Percentiles rank a stretch among this genome's conserved stretches.
Conservation (phyloP, 2,113 vertebrate genomes). For the Xiphophorus hellerii region DNA sequence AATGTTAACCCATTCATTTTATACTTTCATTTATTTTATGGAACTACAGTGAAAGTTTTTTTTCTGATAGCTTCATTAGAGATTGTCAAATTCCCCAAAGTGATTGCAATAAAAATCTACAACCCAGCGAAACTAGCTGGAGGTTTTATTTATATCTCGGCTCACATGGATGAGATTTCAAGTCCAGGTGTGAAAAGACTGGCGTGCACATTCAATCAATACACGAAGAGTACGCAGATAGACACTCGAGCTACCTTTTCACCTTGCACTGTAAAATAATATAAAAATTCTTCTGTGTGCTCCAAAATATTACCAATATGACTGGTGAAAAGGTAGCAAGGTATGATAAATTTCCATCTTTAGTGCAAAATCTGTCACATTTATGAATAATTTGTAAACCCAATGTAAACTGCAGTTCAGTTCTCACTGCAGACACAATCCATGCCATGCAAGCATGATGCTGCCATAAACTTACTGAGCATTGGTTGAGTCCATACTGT, state of each 20-base stretch:
- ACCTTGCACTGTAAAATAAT: conserved; percentile 46
- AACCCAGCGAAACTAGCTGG: background rate
- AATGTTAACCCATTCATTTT: background rate
- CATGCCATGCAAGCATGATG: conserved; percentile 75
- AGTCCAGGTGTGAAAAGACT: conserved; percentile 13
- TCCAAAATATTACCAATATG: conserved; percentile 28
- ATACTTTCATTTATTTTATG: background rate
- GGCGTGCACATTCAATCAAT: conserved; percentile 34
- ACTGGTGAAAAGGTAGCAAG: conserved; percentile 65
- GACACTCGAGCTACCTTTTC: conserved; percentile 60
- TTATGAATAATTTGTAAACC: conserved; percentile 17
- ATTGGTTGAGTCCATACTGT: conserved; percentile 93
- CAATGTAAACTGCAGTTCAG: conserved; percentile 26
- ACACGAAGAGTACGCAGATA: conserved; percentile 5
- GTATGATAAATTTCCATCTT: conserved; percentile 1
- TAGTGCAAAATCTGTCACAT: conserved; percentile 6
- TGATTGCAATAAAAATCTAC: background rate
- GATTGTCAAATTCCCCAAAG: background rate
- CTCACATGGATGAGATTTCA: conserved; percentile 14
- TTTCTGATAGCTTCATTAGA: background rate
- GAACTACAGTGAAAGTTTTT: no score
- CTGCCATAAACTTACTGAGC: conserved; percentile 83
- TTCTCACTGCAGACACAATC: conserved; percentile 46
- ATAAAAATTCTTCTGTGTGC: background rate
- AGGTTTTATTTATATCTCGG: background rate